These are phyloP conservation scores for Prenolepis imparis DNA, from an alignment of 2,888 invertebrate species.

Conservation along the genomic window DNA sequence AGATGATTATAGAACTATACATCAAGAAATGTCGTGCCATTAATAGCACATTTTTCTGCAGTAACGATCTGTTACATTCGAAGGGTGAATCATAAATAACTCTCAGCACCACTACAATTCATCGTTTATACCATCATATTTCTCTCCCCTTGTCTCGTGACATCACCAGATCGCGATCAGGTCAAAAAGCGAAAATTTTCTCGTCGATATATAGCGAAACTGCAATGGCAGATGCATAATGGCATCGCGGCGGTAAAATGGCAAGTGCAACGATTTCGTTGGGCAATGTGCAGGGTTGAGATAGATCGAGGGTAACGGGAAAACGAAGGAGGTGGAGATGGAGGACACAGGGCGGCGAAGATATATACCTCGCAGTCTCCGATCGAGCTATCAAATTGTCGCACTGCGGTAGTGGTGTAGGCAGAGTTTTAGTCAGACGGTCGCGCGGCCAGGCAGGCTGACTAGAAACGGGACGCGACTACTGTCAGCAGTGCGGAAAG, in stretches of 20 bases:
- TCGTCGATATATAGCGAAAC: conserved; percentile 60
- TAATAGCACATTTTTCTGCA: conserved; percentile 27
- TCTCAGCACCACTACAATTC: conserved; percentile 64
- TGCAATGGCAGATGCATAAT: conserved; percentile 62
- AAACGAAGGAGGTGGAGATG: conserved; percentile 22
- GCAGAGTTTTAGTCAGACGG: conserved; percentile 77
- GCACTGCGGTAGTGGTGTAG: conserved; percentile 84
- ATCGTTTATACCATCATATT: conserved; percentile 64
- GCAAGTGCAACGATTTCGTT: conserved; percentile 70
- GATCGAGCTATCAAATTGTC: conserved; percentile 84
- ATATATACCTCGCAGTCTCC: conserved; percentile 69
- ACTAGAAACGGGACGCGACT: conserved; percentile 66
- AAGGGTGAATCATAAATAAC: conserved; percentile 61
- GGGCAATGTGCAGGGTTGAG: conserved; percentile 40
- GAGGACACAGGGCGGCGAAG: conserved; percentile 56
- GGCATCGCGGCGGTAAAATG: conserved; percentile 68
- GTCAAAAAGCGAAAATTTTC: conserved; percentile 65
- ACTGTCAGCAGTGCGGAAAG: conserved; percentile 74
- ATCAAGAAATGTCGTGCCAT: conserved; percentile 6
- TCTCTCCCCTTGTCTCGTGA: conserved; percentile 39
- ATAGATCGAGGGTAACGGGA: conserved; percentile 16
- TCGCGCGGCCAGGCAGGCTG: conserved; percentile 65
- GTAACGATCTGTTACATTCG: conserved; percentile 20
- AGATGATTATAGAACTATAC: conserved; percentile 20
- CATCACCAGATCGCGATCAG: conserved; percentile 62